A percentile compares a stretch with the other conserved stretches of the same genome.
phyloP scores from a whole-genome alignment of 2,797 vertebrate species.

The Emys orbicularis region DNA sequence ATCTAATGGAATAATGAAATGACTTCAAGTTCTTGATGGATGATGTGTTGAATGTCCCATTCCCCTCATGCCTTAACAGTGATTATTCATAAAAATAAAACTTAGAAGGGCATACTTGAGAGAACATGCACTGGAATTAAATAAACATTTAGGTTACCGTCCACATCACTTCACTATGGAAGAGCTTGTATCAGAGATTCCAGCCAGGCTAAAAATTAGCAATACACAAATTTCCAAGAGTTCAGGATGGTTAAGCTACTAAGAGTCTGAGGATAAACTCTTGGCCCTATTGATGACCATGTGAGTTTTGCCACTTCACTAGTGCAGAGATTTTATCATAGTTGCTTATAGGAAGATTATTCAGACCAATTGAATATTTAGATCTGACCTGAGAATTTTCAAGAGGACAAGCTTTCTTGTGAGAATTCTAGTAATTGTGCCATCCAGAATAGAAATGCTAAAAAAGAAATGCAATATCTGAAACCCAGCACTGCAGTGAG shows the following conservation, averaged over 20 bases:
- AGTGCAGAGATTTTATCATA: neutral
- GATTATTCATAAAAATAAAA: too few species aligned
- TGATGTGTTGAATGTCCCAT: neutral
- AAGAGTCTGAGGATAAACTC: neutral
- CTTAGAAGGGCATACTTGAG: too few species aligned
- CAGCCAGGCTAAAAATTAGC: neutral
- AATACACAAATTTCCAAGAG: fast-evolving
- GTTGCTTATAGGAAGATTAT: neutral
- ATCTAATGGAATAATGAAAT: neutral
- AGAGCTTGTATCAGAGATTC: neutral
- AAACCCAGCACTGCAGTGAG: neutral
- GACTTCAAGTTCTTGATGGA: neutral
- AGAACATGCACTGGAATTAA: neutral
- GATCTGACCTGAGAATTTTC: neutral
- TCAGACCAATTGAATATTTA: neutral
- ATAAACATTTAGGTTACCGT: neutral
- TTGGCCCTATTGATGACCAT: neutral
- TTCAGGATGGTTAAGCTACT: neutral
- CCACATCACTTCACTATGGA: neutral
- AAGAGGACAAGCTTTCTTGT: neutral
- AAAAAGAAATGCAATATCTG: neutral
- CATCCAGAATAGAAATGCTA: neutral
- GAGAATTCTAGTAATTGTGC: neutral
- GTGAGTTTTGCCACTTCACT: neutral
- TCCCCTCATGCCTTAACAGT: neutral